Conservation (phyloP, 2,888 invertebrate species). For the Escarpia spicata region DNA sequence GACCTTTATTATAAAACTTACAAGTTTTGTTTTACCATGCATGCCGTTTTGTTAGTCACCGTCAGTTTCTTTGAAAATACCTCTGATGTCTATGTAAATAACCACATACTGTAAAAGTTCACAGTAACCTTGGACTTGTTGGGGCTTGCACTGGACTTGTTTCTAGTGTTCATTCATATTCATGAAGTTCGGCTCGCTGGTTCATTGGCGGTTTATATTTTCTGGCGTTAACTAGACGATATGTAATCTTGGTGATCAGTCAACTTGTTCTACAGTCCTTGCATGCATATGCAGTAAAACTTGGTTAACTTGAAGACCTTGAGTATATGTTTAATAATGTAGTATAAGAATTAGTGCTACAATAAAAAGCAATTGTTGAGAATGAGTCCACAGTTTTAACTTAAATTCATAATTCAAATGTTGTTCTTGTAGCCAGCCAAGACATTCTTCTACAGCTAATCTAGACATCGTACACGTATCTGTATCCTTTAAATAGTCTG, state of each 20-base stretch:
- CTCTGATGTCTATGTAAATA: neutral
- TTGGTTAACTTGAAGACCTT: neutral
- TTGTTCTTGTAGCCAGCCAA: too few relatives aligned
- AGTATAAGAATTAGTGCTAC: neutral
- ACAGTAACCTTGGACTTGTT: neutral
- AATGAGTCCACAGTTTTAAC: too few relatives aligned
- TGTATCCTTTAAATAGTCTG: too few relatives aligned
- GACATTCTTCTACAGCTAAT: too few relatives aligned
- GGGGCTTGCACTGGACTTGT: neutral
- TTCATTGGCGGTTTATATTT: neutral
- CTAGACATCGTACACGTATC: too few relatives aligned
- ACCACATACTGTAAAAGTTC: neutral
- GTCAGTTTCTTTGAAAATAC: neutral
- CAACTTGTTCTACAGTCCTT: neutral
- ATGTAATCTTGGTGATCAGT: neutral
- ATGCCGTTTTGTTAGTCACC: neutral
- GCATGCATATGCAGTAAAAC: neutral
- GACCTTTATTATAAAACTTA: neutral
- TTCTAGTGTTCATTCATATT: neutral
- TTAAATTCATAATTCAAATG: too few relatives aligned
- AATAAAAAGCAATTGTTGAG: too few relatives aligned
- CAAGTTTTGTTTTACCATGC: neutral
- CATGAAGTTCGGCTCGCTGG: neutral
- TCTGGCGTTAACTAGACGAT: neutral
- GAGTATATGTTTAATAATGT: neutral